Evolutionary conservation across 2,113 vertebrate genomes (phyloP), one percentile per base, ranked within the genome.

Genomic region (Hipposideros armiger): DNA sequence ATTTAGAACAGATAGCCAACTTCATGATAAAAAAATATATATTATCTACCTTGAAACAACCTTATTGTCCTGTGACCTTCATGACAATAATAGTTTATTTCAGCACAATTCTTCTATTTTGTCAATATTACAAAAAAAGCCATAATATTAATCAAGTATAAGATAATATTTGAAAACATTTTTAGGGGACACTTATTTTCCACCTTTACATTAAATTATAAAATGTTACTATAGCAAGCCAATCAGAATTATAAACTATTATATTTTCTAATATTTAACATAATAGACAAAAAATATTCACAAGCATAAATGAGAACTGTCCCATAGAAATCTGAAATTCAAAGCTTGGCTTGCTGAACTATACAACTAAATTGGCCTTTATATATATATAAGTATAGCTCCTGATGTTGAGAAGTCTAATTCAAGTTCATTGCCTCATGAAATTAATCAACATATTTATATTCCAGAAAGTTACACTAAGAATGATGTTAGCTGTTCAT

Each of bases 361-460:
- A 91, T 87, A 3, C 11, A 94, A 36, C 42, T 97, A 76, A 0
- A 64, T 32, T 98, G 88, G 87, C 54, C 88, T 97, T 36, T 36
- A 36, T 36, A 36, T 36, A 36, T 36, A 36, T 36, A 91, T 95
- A 96, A 16, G 89, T 85, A 97, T 97, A 98, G 56, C 66, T 94
- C 54, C 95, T 97, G 85, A 97, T 96, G 82, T 97, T 98, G 91
- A 96, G 80, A 97, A 98, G 54, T 10, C 54, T 96, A 97, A 97
- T 95, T 98, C 90, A 98, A 97, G 81, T 97, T 97, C 56, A 17
- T 5, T 70, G 84, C 94, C 74, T 97, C 96, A 94, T 97, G 83
- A 97, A 95, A 98, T 97, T 97, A 98, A 97, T 98, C 93, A 98
- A 83, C 87, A 97, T 97, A 96, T 97, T 98, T 96, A 97, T 83